Evolutionary conservation across 2,113 vertebrate genomes (phyloP).

Genomic region (Microtus montanus): DNA sequence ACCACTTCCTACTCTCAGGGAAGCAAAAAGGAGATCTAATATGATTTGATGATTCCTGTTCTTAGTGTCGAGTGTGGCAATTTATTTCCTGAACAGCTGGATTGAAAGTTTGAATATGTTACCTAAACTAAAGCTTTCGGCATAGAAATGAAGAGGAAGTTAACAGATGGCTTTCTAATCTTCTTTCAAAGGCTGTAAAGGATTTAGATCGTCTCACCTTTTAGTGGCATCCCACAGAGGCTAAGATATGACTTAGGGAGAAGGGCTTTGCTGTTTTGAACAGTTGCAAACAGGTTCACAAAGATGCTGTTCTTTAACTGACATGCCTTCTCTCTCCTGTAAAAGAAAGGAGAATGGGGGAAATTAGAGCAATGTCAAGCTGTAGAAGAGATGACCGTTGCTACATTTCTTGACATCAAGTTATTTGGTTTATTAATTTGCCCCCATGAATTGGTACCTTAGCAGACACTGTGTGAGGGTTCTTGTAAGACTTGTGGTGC

Average conservation of each 20-base stretch:
- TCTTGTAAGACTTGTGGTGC: neutral
- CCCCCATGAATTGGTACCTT: no score
- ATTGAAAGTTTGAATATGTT: neutral
- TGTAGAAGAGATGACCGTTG: neutral
- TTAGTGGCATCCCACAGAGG: neutral
- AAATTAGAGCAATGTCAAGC: neutral
- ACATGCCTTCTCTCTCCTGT: neutral
- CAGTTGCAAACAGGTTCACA: neutral
- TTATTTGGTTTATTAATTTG: neutral
- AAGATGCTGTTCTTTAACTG: neutral
- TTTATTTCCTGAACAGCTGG: conserved; percentile 41
- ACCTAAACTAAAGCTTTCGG: neutral
- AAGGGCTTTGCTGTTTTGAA: neutral
- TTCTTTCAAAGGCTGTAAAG: neutral
- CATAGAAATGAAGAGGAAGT: neutral
- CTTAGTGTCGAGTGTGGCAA: neutral
- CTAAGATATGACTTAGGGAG: neutral
- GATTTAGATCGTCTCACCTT: neutral
- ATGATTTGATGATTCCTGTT: conserved; percentile 6
- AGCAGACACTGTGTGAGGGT: neutral
- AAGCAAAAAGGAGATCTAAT: neutral
- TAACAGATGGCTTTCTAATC: neutral
- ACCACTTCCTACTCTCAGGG: no score
- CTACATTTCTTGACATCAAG: neutral
- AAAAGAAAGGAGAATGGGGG: neutral